Evolutionary conservation across 2,113 vertebrate species (phyloP).

Genomic region (Myxocyprinus asiaticus): DNA sequence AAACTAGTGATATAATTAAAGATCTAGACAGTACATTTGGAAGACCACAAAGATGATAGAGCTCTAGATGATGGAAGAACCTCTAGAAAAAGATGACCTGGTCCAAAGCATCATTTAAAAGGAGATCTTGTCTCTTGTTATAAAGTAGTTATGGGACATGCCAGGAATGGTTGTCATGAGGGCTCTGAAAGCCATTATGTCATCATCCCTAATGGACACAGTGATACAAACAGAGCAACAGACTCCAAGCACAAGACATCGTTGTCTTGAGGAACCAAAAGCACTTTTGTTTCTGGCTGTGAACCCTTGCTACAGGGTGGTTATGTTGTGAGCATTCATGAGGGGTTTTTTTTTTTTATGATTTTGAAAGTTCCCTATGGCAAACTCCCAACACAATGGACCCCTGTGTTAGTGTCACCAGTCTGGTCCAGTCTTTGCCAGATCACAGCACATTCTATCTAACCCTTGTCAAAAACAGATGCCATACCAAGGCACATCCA

Average conservation of each 20-base stretch:
- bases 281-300: slow-evolving; percentile 72
- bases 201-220: slow-evolving; percentile 58
- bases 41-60: not conserved
- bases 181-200: slow-evolving; percentile 62
- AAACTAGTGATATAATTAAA: not conserved
- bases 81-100: slow-evolving; percentile 64
- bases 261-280: slow-evolving; percentile 63
- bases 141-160: slow-evolving; percentile 65
- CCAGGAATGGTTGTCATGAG: slow-evolving; percentile 65
- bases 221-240: slow-evolving; percentile 65
- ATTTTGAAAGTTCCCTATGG: slow-evolving; percentile 56
- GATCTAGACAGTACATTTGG: not conserved
- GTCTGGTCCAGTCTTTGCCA: slow-evolving; percentile 39
- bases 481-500: slow-evolving; percentile 31
- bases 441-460: slow-evolving; percentile 52
- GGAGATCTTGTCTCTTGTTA: slow-evolving; percentile 65
- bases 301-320: slow-evolving; percentile 58
- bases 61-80: slow-evolving; percentile 45
- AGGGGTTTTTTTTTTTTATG: slow-evolving; percentile 61
- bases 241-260: slow-evolving; percentile 65
- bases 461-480: slow-evolving; percentile 53
- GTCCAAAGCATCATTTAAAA: slow-evolving; percentile 65
- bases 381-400: slow-evolving; percentile 68
- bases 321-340: slow-evolving; percentile 67
- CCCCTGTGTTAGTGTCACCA: slow-evolving; percentile 62